Conservation (phyloP, 64 coral and sea anemone genomes). For the Pachyseris speciosa region DNA sequence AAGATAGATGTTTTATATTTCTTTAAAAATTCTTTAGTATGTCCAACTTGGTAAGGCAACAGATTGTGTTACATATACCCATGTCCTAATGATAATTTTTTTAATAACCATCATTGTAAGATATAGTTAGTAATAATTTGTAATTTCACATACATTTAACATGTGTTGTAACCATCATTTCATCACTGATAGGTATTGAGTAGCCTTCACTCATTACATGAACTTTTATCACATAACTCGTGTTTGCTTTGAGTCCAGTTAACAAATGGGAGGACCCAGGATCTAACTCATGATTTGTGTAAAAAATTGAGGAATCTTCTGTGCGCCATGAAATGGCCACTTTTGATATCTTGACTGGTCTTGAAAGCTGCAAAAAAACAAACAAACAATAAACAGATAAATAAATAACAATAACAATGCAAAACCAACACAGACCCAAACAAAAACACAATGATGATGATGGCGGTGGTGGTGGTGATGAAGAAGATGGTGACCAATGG, state of each 20-base stretch:
- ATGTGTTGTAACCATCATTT: conserved; percentile 29
- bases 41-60: too few relatives aligned
- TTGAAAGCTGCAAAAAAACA: conserved; percentile 12
- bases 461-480: not conserved
- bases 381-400: not conserved
- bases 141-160: not conserved
- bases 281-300: not conserved
- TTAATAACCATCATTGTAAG: too few relatives aligned
- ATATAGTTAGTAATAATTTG: not conserved
- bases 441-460: not conserved
- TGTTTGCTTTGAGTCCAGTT: conserved; percentile 59
- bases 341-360: not conserved
- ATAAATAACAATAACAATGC: too few relatives aligned
- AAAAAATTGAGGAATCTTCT: not conserved
- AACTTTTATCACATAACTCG: conserved; percentile 72
- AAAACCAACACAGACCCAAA: too few relatives aligned
- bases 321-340: not conserved
- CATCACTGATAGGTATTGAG: conserved; percentile 39
- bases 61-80: too few relatives aligned
- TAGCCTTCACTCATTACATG: conserved; percentile 30
- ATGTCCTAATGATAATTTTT: too few relatives aligned
- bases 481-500: not conserved
- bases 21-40: too few relatives aligned
- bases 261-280: not conserved
- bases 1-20: too few relatives aligned